Evolutionary conservation across 2,113 vertebrate species (phyloP).

Genomic region (Tragelaphus scriptus): DNA sequence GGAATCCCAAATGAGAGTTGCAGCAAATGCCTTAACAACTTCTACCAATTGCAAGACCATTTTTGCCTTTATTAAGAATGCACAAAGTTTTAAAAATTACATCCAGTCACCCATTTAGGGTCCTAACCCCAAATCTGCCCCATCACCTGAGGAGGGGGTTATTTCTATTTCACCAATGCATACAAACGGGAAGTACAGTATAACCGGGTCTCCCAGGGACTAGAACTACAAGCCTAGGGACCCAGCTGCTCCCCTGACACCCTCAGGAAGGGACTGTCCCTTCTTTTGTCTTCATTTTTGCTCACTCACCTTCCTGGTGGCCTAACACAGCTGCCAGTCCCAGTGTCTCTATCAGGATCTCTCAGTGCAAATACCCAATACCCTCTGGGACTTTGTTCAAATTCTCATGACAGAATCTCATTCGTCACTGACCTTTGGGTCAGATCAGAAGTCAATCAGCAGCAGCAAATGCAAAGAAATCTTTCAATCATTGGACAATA

Average conservation of each 20-base stretch:
- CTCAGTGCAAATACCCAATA: neutral
- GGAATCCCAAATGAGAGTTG: neutral
- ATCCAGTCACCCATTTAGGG: neutral
- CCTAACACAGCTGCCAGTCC: neutral
- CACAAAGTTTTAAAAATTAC: neutral
- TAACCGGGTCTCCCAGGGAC: neutral
- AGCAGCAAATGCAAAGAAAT: neutral
- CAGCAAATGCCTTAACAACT: neutral
- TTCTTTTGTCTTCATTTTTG: neutral
- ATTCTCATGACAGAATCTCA: neutral
- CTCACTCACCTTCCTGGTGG: neutral
- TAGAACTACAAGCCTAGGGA: neutral
- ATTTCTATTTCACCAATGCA: neutral
- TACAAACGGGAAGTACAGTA: neutral
- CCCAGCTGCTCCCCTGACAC: too few species aligned
- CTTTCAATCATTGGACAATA: neutral
- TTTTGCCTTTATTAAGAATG: slow-evolving; percentile 6
- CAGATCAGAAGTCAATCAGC: neutral
- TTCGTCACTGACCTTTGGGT: neutral
- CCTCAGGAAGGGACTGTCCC: neutral
- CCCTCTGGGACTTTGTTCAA: neutral
- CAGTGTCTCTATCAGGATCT: neutral
- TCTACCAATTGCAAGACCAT: neutral
- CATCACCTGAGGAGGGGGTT: neutral
- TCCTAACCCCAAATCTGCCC: neutral